A percentile compares a stretch with the other conserved stretches of the same genome.
Evolutionary conservation across 2,113 vertebrate genomes (phyloP).

Genomic region (Nibea albiflora): DNA sequence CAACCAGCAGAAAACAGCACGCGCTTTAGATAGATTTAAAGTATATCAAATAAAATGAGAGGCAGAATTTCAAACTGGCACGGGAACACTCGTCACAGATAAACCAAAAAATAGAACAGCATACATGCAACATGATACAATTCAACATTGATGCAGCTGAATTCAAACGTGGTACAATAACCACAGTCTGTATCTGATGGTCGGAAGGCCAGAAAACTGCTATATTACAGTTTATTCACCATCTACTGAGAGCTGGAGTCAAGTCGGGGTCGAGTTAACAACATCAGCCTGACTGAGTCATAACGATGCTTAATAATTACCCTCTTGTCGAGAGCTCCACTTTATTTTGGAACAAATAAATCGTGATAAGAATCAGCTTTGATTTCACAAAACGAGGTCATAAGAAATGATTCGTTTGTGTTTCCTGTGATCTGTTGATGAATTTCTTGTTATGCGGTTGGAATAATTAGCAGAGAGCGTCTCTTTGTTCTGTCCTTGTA

Average conservation of each 20-base stretch:
- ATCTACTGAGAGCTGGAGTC: background rate
- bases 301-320: background rate
- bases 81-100: no score
- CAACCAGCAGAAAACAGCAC: background rate
- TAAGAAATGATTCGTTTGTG: background rate
- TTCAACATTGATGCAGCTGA: no score
- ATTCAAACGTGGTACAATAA: no score
- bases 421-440: no score
- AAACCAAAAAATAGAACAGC: no score
- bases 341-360: background rate
- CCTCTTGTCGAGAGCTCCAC: background rate
- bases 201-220: no score
- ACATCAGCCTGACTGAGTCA: background rate
- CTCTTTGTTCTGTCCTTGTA: conserved; percentile 13
- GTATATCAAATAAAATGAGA: no score
- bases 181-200: background rate
- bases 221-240: no score
- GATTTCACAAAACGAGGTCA: background rate
- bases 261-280: background rate
- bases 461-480: background rate
- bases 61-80: no score
- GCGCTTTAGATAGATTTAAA: background rate
- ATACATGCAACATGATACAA: no score
- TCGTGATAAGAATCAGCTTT: background rate
- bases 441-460: background rate